Percentiles rank a stretch among this genome's conserved stretches.
These are phyloP conservation scores for Petrosia ficiformis DNA, from an alignment of 37 sponge, comb jelly and placozoan species.

Conservation along the genomic window DNA sequence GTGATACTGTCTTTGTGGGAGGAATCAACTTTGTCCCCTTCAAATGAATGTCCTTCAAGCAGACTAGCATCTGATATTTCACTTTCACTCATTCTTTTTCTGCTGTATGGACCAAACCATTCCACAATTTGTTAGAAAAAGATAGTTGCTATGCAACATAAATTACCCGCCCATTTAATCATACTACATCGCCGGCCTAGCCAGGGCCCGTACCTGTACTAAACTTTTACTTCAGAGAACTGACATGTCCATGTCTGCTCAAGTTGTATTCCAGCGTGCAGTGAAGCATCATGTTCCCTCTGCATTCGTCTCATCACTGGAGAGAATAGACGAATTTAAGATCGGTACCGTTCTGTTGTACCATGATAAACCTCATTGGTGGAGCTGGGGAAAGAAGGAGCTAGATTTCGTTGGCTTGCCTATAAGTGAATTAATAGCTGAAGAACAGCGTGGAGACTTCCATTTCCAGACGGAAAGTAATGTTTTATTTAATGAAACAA, in stretches of 20 bases:
- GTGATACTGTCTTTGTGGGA: no score
- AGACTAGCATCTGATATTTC: not conserved
- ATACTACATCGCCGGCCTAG: no score
- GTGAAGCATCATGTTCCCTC: constrained; percentile 36
- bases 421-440: constrained; percentile 35
- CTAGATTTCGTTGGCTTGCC: constrained; percentile 53
- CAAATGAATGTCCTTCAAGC: not conserved
- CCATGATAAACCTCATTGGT: constrained; percentile 52
- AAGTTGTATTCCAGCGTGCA: constrained; percentile 45
- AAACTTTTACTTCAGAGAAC: no score
- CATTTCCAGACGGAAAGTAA: constrained; percentile 2
- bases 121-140: no score
- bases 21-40: no score
- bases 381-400: constrained; percentile 51
- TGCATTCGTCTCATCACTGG: constrained; percentile 48
- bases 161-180: no score
- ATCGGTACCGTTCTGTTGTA: constrained; percentile 64
- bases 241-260: constrained; percentile 37
- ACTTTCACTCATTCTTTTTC: not conserved
- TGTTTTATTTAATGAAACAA: constrained; percentile 5
- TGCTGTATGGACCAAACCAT: no score
- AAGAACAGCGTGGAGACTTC: constrained; percentile 11
- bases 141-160: no score
- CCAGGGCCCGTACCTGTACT: no score
- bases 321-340: constrained; percentile 37